Conservation (phyloP, 2,888 invertebrate genomes). For the Dioctria rufipes region DNA sequence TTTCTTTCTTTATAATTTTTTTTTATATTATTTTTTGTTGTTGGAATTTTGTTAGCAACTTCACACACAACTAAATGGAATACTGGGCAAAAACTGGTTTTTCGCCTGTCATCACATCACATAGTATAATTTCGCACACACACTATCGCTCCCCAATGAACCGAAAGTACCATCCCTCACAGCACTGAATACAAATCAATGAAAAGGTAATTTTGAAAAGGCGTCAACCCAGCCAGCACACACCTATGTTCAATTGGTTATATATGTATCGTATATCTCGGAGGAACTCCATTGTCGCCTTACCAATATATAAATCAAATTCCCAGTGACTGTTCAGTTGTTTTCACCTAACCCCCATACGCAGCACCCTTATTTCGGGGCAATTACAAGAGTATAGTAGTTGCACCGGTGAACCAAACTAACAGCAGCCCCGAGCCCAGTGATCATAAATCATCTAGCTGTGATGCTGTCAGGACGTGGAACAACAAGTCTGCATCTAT, state of each 20-base stretch:
- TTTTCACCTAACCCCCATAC: conserved; percentile 1
- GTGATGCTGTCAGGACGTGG: conserved; percentile 34
- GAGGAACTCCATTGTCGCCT: conserved; percentile 31
- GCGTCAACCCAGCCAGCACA: conserved; percentile 62
- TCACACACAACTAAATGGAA: conserved; percentile 15
- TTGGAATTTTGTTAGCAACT: neutral
- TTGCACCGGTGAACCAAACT: conserved; percentile 25
- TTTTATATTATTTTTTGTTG: neutral
- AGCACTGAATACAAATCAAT: conserved; percentile 60
- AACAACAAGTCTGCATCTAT: conserved; percentile 5
- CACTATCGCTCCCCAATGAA: conserved; percentile 42
- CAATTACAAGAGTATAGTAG: conserved; percentile 25
- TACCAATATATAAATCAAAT: conserved; percentile 41
- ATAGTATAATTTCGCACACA: conserved; percentile 18
- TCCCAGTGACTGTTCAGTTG: neutral
- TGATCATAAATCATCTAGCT: conserved; percentile 47
- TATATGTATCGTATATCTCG: neutral
- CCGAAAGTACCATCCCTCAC: conserved; percentile 53
- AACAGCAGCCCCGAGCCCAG: conserved; percentile 29
- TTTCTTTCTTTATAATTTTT: no score
- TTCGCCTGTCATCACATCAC: conserved; percentile 2
- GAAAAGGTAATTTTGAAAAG: conserved; percentile 63
- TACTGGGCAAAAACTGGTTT: conserved; percentile 52
- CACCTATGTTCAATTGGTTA: conserved; percentile 57
- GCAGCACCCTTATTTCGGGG: conserved; percentile 17